A percentile compares a stretch with the other conserved stretches of the same genome.
These are phyloP conservation scores for Tautogolabrus adspersus DNA, from an alignment of 2,113 vertebrate genomes.

Conservation along the genomic window DNA sequence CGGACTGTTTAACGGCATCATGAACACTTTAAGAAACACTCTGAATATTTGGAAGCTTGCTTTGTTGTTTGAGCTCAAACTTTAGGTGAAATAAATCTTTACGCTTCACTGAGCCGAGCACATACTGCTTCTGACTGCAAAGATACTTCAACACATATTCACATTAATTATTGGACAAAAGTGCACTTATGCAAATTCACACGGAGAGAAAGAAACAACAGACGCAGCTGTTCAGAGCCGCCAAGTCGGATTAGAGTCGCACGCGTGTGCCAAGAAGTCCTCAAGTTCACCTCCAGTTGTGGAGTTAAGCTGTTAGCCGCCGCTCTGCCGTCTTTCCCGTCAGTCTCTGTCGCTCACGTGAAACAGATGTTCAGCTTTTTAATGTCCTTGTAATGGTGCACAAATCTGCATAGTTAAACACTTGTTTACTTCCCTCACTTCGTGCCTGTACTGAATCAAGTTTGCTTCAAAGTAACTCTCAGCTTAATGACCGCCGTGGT, in stretches of 20 bases:
- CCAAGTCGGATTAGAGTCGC: slow-evolving; percentile 24
- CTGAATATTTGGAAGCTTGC: background rate
- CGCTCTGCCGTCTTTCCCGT: slow-evolving; percentile 10
- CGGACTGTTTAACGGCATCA: slow-evolving; percentile 19
- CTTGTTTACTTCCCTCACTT: slow-evolving; percentile 28
- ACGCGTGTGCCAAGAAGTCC: slow-evolving; percentile 31
- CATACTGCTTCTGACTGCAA: background rate
- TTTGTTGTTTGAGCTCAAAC: slow-evolving; percentile 24
- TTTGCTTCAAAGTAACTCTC: slow-evolving; percentile 16
- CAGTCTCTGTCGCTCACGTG: slow-evolving; percentile 4
- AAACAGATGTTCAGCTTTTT: slow-evolving; percentile 33
- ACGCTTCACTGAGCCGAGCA: background rate
- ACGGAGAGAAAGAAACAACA: background rate
- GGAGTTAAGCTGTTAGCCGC: slow-evolving; percentile 11
- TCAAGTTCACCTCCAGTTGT: slow-evolving; percentile 49
- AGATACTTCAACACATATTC: background rate
- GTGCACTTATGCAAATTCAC: slow-evolving; percentile 38
- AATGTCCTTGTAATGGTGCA: background rate
- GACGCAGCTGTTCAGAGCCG: slow-evolving; percentile 46
- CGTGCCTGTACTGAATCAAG: slow-evolving; percentile 16
- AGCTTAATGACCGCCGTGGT: no score
- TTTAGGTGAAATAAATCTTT: slow-evolving; percentile 12
- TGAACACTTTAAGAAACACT: slow-evolving; percentile 9
- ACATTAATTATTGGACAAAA: slow-evolving; percentile 32
- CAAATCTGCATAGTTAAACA: slow-evolving; percentile 25